Conservation (phyloP, 1,140 invertebrate genomes). For the Octopus sinensis region DNA sequence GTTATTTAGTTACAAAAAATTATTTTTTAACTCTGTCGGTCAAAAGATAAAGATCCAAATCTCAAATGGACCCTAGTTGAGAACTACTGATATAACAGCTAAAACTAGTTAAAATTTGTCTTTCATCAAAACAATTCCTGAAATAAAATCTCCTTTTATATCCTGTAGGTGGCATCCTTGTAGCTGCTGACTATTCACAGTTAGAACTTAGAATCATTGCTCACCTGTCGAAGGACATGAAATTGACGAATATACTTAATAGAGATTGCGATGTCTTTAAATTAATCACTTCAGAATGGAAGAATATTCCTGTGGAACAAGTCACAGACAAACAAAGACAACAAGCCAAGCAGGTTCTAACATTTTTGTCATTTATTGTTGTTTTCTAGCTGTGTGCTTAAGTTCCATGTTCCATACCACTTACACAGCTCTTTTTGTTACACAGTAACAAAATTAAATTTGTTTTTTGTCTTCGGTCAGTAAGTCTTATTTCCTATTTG, state of each 20-base stretch:
- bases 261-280: conserved; percentile 79
- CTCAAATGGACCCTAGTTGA: too few relatives aligned
- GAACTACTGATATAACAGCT: neutral
- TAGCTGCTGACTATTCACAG: conserved; percentile 95
- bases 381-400: neutral
- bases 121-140: too few relatives aligned
- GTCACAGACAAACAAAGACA: conserved; percentile 75
- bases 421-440: neutral
- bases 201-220: conserved; percentile 89
- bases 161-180: conserved; percentile 60
- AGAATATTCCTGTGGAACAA: conserved; percentile 65
- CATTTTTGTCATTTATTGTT: neutral
- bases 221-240: conserved; percentile 80
- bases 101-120: neutral
- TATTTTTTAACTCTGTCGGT: too few relatives aligned
- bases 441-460: neutral
- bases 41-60: too few relatives aligned
- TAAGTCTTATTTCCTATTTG: too few relatives aligned
- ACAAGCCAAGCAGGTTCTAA: conserved; percentile 70
- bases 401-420: too few relatives aligned
- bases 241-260: conserved; percentile 70
- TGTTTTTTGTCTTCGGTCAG: too few relatives aligned
- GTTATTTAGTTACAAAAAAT: too few relatives aligned
- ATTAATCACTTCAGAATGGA: conserved; percentile 80
- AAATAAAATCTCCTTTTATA: too few relatives aligned